Evolutionary conservation across 2,113 vertebrate species (phyloP).

Genomic region (Ptyas mucosa): DNA sequence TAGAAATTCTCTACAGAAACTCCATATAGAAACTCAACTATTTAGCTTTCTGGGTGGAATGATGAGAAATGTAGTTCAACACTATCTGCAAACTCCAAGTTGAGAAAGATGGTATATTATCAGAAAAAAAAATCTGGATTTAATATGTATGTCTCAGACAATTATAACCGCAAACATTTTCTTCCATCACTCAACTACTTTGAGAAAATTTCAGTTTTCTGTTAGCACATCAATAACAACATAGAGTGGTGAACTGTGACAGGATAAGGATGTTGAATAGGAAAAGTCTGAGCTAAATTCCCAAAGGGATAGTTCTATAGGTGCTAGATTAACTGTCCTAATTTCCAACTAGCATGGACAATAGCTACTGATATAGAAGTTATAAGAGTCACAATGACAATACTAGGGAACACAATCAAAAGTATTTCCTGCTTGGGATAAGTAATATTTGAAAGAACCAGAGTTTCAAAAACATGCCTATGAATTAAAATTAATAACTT

Average conservation of each 20-base stretch:
- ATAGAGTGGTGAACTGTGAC: neutral
- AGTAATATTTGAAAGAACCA: neutral
- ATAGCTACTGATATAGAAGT: neutral
- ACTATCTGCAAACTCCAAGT: neutral
- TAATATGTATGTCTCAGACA: neutral
- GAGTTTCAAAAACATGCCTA: neutral
- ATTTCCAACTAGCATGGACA: neutral
- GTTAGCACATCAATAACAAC: neutral
- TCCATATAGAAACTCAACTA: neutral
- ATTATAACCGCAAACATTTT: neutral
- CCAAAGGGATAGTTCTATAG: neutral
- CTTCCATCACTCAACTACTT: neutral
- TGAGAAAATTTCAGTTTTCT: neutral
- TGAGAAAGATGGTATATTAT: neutral
- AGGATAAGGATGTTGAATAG: neutral
- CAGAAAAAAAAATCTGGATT: neutral
- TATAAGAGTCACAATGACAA: neutral
- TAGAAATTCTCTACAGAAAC: neutral
- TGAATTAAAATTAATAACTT: neutral
- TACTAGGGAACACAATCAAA: neutral
- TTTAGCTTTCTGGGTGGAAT: neutral
- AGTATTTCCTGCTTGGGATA: neutral
- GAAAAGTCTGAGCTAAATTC: neutral
- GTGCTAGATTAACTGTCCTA: neutral
- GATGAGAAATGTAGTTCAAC: neutral